Evolutionary conservation across 53 echinoderm and acorn worm species (phyloP), one percentile per base, ranked within the genome.

Genomic region (Henricia sp.): DNA sequence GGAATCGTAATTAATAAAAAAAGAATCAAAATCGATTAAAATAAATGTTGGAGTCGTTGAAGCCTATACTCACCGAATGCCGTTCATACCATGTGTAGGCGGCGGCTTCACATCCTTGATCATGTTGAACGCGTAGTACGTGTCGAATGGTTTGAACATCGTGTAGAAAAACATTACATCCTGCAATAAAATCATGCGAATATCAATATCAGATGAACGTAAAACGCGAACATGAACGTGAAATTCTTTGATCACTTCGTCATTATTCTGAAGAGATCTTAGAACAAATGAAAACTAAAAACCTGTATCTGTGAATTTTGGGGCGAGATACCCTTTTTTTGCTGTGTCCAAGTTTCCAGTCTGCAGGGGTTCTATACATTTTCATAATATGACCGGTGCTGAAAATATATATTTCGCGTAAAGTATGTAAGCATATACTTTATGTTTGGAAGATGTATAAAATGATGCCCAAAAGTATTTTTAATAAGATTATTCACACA

Each of bases 141-240:
- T 73, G 36, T 96, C 96, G 39, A 89, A 96, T 19, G 50, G 32
- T 83, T 96, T 96, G 85, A 96, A 93, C 83, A 91, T 83, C 10
- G 89, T 72, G 62, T 70, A 96, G 4, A 93, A 82, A 48, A 65
- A 93, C n/a, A 51, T 70, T 3, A 84, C 84, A 90, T 75, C 88
- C 96, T 93, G 73, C 32, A 24, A 32, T 48, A 62, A 54, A 86
- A 71, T 77, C 67, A 1, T 32, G 17, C 13, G 16, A 65, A 34
- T 35, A 19, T 29, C 28, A 17, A 12, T 16, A 65, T 13, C 28
- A 2, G 33, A 29, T 35, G 65, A 29, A n/a, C n/a, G n/a, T n/a
- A n/a, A n/a, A n/a, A n/a, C n/a, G n/a, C n/a, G n/a, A n/a, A n/a
- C n/a, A n/a, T n/a, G n/a, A n/a, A n/a, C n/a, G n/a, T n/a, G n/a